Evolutionary conservation across 2,797 vertebrate genomes (phyloP).

Genomic region (Chrosomus eos): DNA sequence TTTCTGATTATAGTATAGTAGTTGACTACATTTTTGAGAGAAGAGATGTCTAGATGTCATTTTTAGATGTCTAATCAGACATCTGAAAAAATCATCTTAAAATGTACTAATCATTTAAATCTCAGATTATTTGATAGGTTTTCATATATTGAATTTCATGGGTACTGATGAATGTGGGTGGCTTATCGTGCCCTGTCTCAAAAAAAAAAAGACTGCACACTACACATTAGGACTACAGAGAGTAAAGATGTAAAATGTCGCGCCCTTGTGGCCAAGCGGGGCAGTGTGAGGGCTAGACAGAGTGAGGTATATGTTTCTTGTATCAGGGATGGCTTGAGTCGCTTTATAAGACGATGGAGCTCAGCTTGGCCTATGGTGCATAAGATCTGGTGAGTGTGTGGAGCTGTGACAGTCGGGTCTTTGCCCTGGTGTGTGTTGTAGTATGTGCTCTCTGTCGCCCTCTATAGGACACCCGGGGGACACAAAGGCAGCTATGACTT

Average conservation of each 20-base stretch:
- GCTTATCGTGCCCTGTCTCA: neutral
- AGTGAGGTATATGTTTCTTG: conserved; percentile 38
- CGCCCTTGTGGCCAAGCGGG: conserved; percentile 37
- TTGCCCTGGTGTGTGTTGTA: neutral
- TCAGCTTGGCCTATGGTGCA: conserved; percentile 51
- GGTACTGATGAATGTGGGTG: neutral
- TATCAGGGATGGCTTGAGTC: conserved; percentile 55
- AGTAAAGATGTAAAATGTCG: neutral
- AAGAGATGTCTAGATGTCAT: too few species aligned
- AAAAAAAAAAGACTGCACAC: neutral
- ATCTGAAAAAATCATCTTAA: neutral
- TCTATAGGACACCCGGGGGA: conserved; percentile 71
- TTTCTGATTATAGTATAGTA: too few species aligned
- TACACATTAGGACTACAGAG: neutral
- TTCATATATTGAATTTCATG: neutral
- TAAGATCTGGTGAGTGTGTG: conserved; percentile 59
- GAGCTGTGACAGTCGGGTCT: neutral
- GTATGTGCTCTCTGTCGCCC: conserved; percentile 56
- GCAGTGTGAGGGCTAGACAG: conserved; percentile 10
- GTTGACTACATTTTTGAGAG: too few species aligned
- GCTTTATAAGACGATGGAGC: conserved; percentile 51
- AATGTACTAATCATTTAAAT: neutral
- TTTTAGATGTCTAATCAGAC: neutral
- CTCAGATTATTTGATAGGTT: neutral
- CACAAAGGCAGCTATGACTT: conserved; percentile 73